phyloP scores from a whole-genome alignment of 1,140 invertebrate genomes.

The Portunus trituberculatus region DNA sequence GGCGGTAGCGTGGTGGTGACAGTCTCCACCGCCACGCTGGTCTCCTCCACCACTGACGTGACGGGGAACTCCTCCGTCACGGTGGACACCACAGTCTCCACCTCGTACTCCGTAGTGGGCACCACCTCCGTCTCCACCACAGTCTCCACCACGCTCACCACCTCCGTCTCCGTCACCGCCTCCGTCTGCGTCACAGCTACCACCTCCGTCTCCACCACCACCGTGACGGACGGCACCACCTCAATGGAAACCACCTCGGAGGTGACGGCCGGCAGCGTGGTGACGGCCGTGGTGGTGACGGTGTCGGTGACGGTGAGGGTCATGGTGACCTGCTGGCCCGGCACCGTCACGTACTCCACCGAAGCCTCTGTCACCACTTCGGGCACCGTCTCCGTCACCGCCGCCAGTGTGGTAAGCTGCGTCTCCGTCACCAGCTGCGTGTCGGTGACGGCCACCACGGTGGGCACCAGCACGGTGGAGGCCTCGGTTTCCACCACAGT shows the following conservation, averaged over 20 bases:
- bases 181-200: slow-evolving; percentile 51
- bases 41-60: slow-evolving; percentile 17
- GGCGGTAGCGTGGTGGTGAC: slow-evolving; percentile 47
- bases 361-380: slow-evolving; percentile 54
- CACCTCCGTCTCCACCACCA: slow-evolving; percentile 50
- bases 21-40: slow-evolving; percentile 30
- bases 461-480: slow-evolving; percentile 58
- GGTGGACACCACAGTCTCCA: slow-evolving; percentile 50
- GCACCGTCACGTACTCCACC: slow-evolving; percentile 64
- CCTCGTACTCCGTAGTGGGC: slow-evolving; percentile 42
- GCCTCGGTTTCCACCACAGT: slow-evolving; percentile 43
- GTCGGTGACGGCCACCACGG: slow-evolving; percentile 48
- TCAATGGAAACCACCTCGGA: slow-evolving; percentile 65
- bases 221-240: slow-evolving; percentile 64
- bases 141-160: slow-evolving; percentile 43
- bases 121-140: slow-evolving; percentile 54
- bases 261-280: slow-evolving; percentile 55
- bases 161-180: slow-evolving; percentile 35
- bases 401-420: slow-evolving; percentile 56
- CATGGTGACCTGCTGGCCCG: slow-evolving; percentile 61
- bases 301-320: slow-evolving; percentile 66
- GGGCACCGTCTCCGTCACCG: slow-evolving; percentile 50
- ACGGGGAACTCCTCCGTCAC: slow-evolving; percentile 41
- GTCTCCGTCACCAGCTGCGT: slow-evolving; percentile 64
- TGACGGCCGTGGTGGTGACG: slow-evolving; percentile 55